A percentile compares a stretch with the other conserved stretches of the same genome.
Evolutionary conservation across 2,113 vertebrate genomes (phyloP).

Genomic region (Tragelaphus scriptus): DNA sequence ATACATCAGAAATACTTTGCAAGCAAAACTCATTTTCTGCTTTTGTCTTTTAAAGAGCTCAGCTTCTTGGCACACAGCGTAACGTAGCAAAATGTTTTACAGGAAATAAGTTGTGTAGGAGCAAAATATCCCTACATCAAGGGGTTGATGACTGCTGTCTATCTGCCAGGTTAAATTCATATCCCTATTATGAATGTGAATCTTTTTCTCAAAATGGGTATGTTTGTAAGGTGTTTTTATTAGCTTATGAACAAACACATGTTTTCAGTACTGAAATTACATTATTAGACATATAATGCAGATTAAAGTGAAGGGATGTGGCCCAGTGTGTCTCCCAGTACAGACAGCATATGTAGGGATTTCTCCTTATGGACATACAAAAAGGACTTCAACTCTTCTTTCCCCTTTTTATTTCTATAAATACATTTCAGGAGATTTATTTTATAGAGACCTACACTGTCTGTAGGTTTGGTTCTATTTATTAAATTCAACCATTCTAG

Average conservation of each 20-base stretch:
- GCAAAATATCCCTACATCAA: slow-evolving; percentile 30
- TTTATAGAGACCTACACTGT: neutral
- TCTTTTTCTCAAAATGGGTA: slow-evolving; percentile 9
- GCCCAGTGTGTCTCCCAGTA: neutral
- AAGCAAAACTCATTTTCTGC: slow-evolving; percentile 49
- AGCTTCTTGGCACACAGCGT: slow-evolving; percentile 29
- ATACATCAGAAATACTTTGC: slow-evolving; percentile 36
- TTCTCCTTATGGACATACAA: neutral
- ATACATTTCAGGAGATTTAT: neutral
- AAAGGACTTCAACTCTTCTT: neutral
- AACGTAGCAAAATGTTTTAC: slow-evolving; percentile 55
- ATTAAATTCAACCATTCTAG: neutral
- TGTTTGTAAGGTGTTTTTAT: slow-evolving; percentile 59
- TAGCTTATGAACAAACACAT: slow-evolving; percentile 19
- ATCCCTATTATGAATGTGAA: slow-evolving; percentile 49
- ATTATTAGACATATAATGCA: neutral
- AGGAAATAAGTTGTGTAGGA: slow-evolving; percentile 64
- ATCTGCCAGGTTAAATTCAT: slow-evolving; percentile 54
- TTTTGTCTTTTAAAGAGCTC: slow-evolving; percentile 62
- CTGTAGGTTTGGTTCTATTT: neutral
- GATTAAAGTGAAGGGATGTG: neutral
- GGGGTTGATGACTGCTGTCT: slow-evolving; percentile 2
- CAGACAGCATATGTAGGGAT: neutral
- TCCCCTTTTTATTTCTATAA: neutral
- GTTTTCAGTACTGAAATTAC: slow-evolving; percentile 52